These are phyloP conservation scores for Leptopilina myrica DNA, from an alignment of 2,888 invertebrate species.

Conservation along the genomic window DNA sequence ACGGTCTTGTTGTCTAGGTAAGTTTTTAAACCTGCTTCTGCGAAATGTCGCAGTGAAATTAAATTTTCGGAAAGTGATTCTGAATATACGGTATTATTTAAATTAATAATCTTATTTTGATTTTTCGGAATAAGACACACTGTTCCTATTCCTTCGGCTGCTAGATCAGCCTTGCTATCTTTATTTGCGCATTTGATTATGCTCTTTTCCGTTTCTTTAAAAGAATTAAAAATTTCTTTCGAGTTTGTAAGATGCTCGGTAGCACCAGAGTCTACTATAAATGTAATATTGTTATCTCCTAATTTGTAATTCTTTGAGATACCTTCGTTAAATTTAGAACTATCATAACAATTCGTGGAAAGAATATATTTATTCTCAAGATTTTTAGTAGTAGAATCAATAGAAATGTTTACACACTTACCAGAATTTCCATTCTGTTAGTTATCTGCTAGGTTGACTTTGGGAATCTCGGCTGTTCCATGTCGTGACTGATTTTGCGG, in stretches of 20 bases:
- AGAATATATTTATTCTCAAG: background rate
- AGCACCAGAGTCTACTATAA: slow-evolving; percentile 55
- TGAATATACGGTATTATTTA: slow-evolving; percentile 41
- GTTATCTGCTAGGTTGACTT: background rate
- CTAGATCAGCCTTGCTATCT: slow-evolving; percentile 44
- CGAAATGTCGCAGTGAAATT: slow-evolving; percentile 36
- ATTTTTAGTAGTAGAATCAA: background rate
- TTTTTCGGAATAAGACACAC: slow-evolving; percentile 1
- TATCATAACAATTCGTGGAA: background rate
- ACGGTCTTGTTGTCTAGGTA: background rate
- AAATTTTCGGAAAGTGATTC: slow-evolving; percentile 28
- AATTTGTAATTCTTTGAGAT: background rate
- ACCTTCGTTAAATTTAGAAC: background rate
- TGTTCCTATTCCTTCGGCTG: slow-evolving; percentile 39
- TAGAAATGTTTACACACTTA: background rate
- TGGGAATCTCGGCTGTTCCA: background rate
- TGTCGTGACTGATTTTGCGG: background rate
- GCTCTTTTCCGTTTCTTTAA: slow-evolving; percentile 47
- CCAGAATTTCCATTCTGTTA: background rate
- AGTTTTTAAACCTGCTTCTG: slow-evolving; percentile 31
- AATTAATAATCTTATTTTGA: background rate
- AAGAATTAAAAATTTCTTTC: slow-evolving; percentile 51
- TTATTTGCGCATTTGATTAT: slow-evolving; percentile 55
- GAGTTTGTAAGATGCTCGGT: slow-evolving; percentile 57
- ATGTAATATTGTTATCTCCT: background rate